Conservation (phyloP, 1,140 invertebrate species). For the Lordiphosa stackelbergi region DNA sequence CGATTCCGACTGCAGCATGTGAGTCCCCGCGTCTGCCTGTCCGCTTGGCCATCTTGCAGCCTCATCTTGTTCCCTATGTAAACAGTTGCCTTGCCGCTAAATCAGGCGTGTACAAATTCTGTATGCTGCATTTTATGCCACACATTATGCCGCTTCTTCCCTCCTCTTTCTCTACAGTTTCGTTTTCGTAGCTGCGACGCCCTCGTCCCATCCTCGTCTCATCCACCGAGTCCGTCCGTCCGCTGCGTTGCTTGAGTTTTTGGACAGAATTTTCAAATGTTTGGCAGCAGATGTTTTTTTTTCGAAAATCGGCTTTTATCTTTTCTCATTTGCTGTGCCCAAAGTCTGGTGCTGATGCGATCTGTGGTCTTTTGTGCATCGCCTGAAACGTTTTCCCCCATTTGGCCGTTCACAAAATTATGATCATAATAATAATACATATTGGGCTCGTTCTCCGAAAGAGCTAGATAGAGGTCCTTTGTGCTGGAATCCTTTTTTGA, state of each 20-base stretch:
- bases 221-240: neutral
- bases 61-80: constrained; percentile 47
- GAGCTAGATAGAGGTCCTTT: constrained; percentile 18
- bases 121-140: constrained; percentile 48
- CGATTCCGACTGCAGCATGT: constrained; percentile 8
- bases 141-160: constrained; percentile 33
- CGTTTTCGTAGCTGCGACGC: neutral
- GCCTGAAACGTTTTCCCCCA: constrained; percentile 11
- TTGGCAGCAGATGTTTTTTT: constrained; percentile 55
- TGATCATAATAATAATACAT: constrained; percentile 42
- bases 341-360: constrained; percentile 39
- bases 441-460: constrained; percentile 14
- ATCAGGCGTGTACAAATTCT: constrained; percentile 56
- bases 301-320: constrained; percentile 50
- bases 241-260: constrained; percentile 21
- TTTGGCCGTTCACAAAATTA: constrained; percentile 36
- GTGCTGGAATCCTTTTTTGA: constrained; percentile 36
- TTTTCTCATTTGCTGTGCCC: constrained; percentile 33
- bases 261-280: constrained; percentile 47
- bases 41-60: constrained; percentile 24
- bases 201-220: neutral
- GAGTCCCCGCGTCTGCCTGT: constrained; percentile 1
- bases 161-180: constrained; percentile 7
- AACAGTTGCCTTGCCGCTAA: constrained; percentile 52
- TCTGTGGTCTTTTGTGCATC: constrained; percentile 28